Evolutionary conservation across 2,888 invertebrate genomes (phyloP).

Genomic region (Petrolisthes cinctipes): DNA sequence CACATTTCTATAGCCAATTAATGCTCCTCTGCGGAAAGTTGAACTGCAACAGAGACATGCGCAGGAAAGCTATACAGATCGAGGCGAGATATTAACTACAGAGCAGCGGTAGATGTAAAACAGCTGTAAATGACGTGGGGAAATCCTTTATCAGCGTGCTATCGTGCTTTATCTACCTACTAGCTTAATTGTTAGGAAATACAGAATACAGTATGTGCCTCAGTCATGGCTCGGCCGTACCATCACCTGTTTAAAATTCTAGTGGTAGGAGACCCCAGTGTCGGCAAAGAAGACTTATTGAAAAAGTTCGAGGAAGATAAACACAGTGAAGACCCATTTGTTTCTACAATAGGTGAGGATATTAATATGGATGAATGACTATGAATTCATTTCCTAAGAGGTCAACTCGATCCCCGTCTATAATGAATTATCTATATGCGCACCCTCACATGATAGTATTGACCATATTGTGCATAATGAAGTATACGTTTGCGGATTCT

Average conservation of each 20-base stretch:
- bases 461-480: too few relatives aligned
- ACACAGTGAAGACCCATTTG: neutral
- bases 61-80: neutral
- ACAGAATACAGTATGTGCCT: neutral
- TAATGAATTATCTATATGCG: too few relatives aligned
- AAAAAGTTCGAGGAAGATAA: slow-evolving; percentile 8
- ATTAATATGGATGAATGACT: too few relatives aligned
- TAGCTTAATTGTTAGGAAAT: neutral
- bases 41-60: too few relatives aligned
- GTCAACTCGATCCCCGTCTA: too few relatives aligned
- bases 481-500: too few relatives aligned
- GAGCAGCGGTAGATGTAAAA: neutral
- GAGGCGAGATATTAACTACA: neutral
- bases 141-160: neutral
- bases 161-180: neutral
- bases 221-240: neutral
- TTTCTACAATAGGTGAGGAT: neutral
- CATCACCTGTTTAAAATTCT: neutral
- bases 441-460: too few relatives aligned
- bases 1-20: too few relatives aligned
- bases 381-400: too few relatives aligned
- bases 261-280: neutral
- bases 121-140: neutral
- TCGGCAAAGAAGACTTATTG: neutral
- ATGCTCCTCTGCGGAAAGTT: too few relatives aligned